Evolutionary conservation across 2,888 invertebrate genomes (phyloP).

Genomic region (Agonum fuliginosum): DNA sequence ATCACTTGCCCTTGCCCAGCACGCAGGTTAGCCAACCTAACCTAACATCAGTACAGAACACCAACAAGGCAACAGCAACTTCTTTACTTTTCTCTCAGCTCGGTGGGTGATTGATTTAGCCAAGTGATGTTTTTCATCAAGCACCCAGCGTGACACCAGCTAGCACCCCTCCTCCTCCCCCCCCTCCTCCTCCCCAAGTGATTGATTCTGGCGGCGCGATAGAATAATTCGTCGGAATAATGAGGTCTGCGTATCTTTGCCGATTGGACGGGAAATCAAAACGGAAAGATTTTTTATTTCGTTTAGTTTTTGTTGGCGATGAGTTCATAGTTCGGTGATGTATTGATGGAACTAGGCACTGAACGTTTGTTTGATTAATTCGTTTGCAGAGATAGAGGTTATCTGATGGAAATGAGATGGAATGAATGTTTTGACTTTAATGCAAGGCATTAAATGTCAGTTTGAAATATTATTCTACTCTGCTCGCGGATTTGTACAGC

Average conservation of each 20-base stretch:
- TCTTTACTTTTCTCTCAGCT: neutral
- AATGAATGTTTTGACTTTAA: constrained; percentile 45
- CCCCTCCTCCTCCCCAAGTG: neutral
- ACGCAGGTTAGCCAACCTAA: neutral
- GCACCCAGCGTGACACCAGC: constrained; percentile 22
- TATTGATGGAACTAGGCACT: constrained; percentile 5
- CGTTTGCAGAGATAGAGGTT: constrained; percentile 31
- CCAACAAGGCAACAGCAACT: neutral
- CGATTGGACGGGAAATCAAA: constrained; percentile 26
- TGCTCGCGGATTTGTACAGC: neutral
- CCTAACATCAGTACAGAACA: neutral
- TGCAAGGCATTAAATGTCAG: constrained; percentile 35
- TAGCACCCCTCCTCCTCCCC: neutral
- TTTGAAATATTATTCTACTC: constrained; percentile 19
- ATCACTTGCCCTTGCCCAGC: neutral
- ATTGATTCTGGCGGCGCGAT: constrained; percentile 36
- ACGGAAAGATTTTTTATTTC: constrained; percentile 25
- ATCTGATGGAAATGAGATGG: constrained; percentile 38
- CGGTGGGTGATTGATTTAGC: constrained; percentile 17
- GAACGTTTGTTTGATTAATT: constrained; percentile 42
- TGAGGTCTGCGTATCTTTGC: constrained; percentile 27
- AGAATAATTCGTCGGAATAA: constrained; percentile 44
- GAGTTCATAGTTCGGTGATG: constrained; percentile 42
- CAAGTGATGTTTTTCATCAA: constrained; percentile 44
- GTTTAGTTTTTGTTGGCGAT: constrained; percentile 19